Base-by-base conservation (phyloP, 2,113 vertebrate genomes). In the Barnardius zonarius region DNA sequence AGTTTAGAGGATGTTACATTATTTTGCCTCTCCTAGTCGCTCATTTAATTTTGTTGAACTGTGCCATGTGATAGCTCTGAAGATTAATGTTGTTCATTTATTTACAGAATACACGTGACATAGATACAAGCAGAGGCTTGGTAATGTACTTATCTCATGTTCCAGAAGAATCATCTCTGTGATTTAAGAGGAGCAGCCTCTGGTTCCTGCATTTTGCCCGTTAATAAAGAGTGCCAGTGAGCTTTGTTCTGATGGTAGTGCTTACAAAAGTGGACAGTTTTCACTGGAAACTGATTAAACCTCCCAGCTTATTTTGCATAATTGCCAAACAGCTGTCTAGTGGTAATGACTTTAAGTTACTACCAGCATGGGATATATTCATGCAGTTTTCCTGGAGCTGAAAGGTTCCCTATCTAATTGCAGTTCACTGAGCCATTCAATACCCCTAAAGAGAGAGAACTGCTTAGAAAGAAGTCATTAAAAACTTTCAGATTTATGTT, bases 311-410 rank as follows among this genome's bases (percentile, higher is more conserved):
- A 81, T 93, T 96, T 95, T 92, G 86, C 92, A 66, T 97, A 96
- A 95, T 93, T 96, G 80, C 93, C 86, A 96, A 95, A 93, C 88
- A 95, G 69, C 89, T 95, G 78, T 92, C 95, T 95, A 33, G 59
- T 84, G 69, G 70, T 95, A 93, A 95, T 96, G 92, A 92, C 88
- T 95, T 89, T 91, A 90, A 94, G 73, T 96, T 96, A 94, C 91
- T 94, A 84, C 73, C 80, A 95, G 86, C 86, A 62, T 92, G 93
- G 93, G 90, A 92, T 90, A 44, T 82, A 92, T 90, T 94, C 27
- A 24, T 88, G 30, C 51, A 62, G 54, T 81, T 88, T 96, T 95
- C 86, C 90, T 93, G 81, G 80, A 93, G 91, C 78, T 92, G 96
- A 80, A 93, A 91, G 57, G 73, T 76, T 92, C 88, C 90, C 83